phyloP scores from a whole-genome alignment of 2,888 invertebrate species.

The Alentia gelatinosa region DNA sequence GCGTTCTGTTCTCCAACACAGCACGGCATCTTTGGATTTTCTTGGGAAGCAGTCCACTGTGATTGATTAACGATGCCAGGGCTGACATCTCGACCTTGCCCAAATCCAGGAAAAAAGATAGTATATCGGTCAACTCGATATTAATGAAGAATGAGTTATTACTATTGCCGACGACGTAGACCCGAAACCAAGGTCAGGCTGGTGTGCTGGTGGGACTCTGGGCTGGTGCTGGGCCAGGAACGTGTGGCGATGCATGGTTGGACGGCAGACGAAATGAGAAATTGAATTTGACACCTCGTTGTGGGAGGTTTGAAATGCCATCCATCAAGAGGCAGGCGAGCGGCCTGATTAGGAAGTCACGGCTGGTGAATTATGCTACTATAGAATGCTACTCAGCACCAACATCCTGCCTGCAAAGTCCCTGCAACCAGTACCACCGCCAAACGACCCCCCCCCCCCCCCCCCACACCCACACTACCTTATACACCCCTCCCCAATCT shows the following conservation, averaged over 20 bases:
- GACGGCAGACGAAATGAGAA: not conserved
- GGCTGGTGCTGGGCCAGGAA: not conserved
- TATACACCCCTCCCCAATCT: too few relatives aligned
- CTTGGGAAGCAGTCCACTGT: too few relatives aligned
- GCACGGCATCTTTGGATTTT: too few relatives aligned
- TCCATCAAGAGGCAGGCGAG: not conserved
- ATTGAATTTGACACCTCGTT: conserved; percentile 42
- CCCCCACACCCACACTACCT: not conserved
- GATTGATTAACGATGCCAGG: too few relatives aligned
- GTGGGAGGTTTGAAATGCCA: not conserved
- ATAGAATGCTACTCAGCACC: not conserved
- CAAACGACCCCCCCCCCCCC: not conserved
- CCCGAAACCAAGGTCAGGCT: too few relatives aligned
- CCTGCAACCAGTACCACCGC: not conserved
- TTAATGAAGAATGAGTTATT: too few relatives aligned
- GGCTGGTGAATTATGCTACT: not conserved
- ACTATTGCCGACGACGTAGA: too few relatives aligned
- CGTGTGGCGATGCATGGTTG: not conserved
- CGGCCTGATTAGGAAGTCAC: not conserved
- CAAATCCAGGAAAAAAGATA: too few relatives aligned
- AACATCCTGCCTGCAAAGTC: not conserved
- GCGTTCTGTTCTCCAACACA: too few relatives aligned
- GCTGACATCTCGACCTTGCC: too few relatives aligned
- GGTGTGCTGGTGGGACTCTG: too few relatives aligned
- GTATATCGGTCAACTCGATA: too few relatives aligned